These are phyloP conservation scores for Atractosteus spatula DNA, from an alignment of 2,113 vertebrate species.

Conservation along the genomic window DNA sequence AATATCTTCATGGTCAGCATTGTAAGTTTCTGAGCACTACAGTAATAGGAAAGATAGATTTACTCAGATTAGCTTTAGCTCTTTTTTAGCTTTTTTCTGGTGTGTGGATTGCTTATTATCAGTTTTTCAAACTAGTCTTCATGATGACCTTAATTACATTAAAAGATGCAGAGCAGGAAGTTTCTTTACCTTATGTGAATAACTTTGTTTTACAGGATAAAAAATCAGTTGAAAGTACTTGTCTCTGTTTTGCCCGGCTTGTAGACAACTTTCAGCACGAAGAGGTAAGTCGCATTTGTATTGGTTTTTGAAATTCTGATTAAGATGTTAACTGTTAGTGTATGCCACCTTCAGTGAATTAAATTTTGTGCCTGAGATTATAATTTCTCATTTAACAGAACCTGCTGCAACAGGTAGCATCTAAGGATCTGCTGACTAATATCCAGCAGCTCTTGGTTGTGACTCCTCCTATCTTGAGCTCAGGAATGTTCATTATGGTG, in stretches of 20 bases:
- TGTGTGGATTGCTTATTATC: no score
- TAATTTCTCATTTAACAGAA: conserved; percentile 67
- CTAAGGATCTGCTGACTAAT: conserved; percentile 92
- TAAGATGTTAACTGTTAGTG: not conserved
- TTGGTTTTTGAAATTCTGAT: not conserved
- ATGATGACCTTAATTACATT: no score
- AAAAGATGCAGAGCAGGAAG: no score
- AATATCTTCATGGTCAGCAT: no score
- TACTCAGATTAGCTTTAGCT: no score
- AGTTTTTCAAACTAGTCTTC: no score
- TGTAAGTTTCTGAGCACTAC: no score
- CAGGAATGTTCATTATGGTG: conserved; percentile 99
- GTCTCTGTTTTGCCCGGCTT: conserved; percentile 96
- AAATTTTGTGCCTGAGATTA: not conserved
- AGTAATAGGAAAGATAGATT: no score
- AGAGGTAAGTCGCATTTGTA: conserved; percentile 71
- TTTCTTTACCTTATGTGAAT: no score
- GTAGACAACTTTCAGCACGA: conserved; percentile 99
- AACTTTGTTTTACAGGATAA: conserved; percentile 76
- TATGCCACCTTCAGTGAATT: not conserved
- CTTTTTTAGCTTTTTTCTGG: no score
- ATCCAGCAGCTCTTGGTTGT: conserved; percentile 96
- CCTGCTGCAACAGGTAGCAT: conserved; percentile 95
- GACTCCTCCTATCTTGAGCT: conserved; percentile 94
- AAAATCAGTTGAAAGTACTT: conserved; percentile 98